Percentiles rank a stretch among this genome's conserved stretches.
Conservation (phyloP, 2,797 vertebrate species). For the Sebastolobus altivelis region DNA sequence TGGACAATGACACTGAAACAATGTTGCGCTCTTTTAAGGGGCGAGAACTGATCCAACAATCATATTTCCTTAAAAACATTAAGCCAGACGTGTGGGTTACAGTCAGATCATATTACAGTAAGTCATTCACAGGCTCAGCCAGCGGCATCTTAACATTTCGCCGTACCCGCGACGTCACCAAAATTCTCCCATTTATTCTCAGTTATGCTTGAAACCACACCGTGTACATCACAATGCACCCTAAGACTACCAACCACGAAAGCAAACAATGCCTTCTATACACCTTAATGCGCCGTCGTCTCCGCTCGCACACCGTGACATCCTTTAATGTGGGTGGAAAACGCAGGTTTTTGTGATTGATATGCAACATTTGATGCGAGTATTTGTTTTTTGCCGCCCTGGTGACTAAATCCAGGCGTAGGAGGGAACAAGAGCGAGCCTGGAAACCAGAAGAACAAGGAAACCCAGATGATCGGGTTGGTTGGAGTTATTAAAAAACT, state of each 20-base stretch:
- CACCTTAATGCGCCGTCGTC: conserved; percentile 69
- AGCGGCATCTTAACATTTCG: conserved; percentile 49
- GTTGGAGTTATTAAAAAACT: conserved; percentile 38
- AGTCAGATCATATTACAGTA: conserved; percentile 56
- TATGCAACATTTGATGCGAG: conserved; percentile 59
- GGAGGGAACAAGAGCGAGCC: conserved; percentile 57
- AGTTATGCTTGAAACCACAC: conserved; percentile 68
- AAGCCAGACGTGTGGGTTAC: conserved; percentile 53
- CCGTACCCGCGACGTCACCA: conserved; percentile 61
- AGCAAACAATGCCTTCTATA: conserved; percentile 61
- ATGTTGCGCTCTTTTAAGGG: neutral
- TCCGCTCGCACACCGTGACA: conserved; percentile 54
- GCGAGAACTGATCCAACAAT: conserved; percentile 37
- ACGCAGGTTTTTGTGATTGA: conserved; percentile 49
- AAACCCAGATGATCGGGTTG: conserved; percentile 54
- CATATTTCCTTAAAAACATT: conserved; percentile 49
- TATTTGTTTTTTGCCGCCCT: conserved; percentile 79
- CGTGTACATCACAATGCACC: conserved; percentile 69
- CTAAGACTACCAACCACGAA: conserved; percentile 70
- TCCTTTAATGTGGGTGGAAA: conserved; percentile 73
- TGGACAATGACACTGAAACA: conserved; percentile 14
- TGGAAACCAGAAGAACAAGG: conserved; percentile 65
- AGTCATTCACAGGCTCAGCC: conserved; percentile 38
- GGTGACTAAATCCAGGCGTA: conserved; percentile 69
- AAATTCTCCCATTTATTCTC: conserved; percentile 62